Evolutionary conservation across 2,888 invertebrate species (phyloP), one percentile per base, ranked within the genome.

Genomic region (Nomada hirtipes): DNA sequence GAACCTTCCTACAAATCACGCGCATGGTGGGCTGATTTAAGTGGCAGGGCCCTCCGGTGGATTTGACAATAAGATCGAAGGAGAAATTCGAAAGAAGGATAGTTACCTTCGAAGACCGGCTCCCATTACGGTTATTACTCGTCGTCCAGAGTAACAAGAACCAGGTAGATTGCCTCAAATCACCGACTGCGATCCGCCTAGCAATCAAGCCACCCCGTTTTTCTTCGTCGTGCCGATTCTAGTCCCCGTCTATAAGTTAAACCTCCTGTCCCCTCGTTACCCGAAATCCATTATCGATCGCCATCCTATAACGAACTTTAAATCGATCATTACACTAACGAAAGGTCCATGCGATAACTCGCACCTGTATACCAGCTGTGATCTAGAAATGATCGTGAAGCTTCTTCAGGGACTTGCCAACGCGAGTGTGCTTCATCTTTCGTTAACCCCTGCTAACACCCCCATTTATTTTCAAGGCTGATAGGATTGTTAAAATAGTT

Each of bases 71-170:
- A 86, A 89, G 89, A 89, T 89, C 89, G 89, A 89, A 86, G 73
- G 73, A 83, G 83, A 84, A 77, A 82, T 83, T 82, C 82, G 86
- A 88, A 89, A 80, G 81, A 85, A 83, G 76, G 82, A 87, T 86
- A 82, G 86, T 86, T 86, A 83, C 86, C 87, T 85, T 84, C 88
- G 88, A 91, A 90, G 87, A 83, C 87, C 86, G 90, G 88, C 86
- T 89, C 91, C 90, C 92, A 92, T 92, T 92, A 92, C 89, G 91
- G 91, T 92, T 92, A 92, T 92, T 92, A 92, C 91, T 91, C 91
- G 91, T 91, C 90, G 89, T 91, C 90, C 86, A 88, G 89, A 89
- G 92, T 92, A 92, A 91, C 92, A 92, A 92, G 92, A 92, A 92
- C 90, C 88, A 90, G 89, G 89, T 91, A 91, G 92, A 92, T 92